Evolutionary conservation across 2,888 invertebrate species (phyloP).

Genomic region (Tolmerus cingulatus): DNA sequence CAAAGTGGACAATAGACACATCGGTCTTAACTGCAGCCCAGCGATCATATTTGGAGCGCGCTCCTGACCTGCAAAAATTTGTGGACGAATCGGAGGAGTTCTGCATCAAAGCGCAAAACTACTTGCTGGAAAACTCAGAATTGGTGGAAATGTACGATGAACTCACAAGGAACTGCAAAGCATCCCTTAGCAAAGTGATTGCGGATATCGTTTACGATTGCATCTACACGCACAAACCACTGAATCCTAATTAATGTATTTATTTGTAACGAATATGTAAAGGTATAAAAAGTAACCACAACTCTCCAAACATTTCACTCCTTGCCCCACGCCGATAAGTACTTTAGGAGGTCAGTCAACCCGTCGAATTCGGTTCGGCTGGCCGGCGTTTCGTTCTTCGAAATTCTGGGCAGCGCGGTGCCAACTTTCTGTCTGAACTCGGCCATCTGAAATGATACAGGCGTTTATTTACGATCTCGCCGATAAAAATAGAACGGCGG

Average conservation of each 20-base stretch:
- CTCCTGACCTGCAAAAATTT: slow-evolving; percentile 53
- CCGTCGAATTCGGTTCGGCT: slow-evolving; percentile 88
- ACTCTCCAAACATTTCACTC: slow-evolving; percentile 51
- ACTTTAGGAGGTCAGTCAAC: slow-evolving; percentile 83
- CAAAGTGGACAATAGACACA: background rate
- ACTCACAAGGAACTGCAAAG: slow-evolving; percentile 50
- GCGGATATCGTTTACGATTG: slow-evolving; percentile 45
- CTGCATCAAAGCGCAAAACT: slow-evolving; percentile 51
- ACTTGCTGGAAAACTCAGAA: slow-evolving; percentile 52
- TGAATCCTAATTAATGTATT: slow-evolving; percentile 38
- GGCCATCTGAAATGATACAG: slow-evolving; percentile 68
- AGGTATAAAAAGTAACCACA: slow-evolving; percentile 5
- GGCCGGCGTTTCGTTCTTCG: slow-evolving; percentile 79
- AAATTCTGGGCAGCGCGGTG: slow-evolving; percentile 75
- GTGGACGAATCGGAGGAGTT: slow-evolving; percentile 54
- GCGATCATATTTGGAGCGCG: slow-evolving; percentile 52
- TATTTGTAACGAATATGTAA: background rate
- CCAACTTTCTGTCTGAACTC: slow-evolving; percentile 88
- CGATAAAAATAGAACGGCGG: background rate
- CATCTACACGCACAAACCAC: slow-evolving; percentile 42
- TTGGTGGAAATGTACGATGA: slow-evolving; percentile 51
- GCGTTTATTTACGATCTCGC: background rate
- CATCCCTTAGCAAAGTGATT: slow-evolving; percentile 43
- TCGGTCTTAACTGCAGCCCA: slow-evolving; percentile 53
- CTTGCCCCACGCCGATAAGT: slow-evolving; percentile 68